A percentile compares a stretch with the other conserved stretches of the same genome.
Conservation (phyloP, 2,113 vertebrate species). For the Cryptotis parvus region DNA sequence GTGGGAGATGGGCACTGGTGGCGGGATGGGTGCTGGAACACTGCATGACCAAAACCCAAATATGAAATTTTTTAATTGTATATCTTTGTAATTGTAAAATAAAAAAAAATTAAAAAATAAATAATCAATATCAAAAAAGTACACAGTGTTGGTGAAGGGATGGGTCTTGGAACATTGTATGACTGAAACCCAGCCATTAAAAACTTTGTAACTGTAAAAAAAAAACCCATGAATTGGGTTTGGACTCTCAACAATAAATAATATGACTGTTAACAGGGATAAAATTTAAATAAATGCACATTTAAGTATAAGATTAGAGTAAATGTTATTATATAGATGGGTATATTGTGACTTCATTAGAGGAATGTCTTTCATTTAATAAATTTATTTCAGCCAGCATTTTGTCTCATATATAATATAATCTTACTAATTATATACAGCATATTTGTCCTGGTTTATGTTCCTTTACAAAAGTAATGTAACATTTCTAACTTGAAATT, state of each 20-base stretch:
- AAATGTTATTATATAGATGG: neutral
- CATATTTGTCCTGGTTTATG: neutral
- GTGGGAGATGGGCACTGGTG: too few relatives aligned
- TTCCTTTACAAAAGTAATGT: slow-evolving; percentile 19
- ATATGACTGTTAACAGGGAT: slow-evolving; percentile 28
- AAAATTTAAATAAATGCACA: neutral
- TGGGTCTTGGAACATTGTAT: too few relatives aligned
- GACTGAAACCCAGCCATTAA: too few relatives aligned
- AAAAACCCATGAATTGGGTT: slow-evolving; percentile 9
- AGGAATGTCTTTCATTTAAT: slow-evolving; percentile 8
- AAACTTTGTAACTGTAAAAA: too few relatives aligned
- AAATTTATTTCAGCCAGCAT: neutral
- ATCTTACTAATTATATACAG: too few relatives aligned
- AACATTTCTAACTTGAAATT: slow-evolving; percentile 34
- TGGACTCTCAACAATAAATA: slow-evolving; percentile 47
- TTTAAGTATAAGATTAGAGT: slow-evolving; percentile 8
- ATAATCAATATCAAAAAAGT: too few relatives aligned
- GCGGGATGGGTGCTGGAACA: too few relatives aligned
- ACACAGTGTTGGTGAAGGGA: too few relatives aligned
- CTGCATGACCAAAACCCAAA: too few relatives aligned
- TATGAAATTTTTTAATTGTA: too few relatives aligned
- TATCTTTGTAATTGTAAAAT: too few relatives aligned
- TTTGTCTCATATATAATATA: neutral
- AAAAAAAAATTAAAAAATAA: too few relatives aligned
- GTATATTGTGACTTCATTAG: neutral